Evolutionary conservation across 2,797 vertebrate species (phyloP).

Genomic region (Myiothlypis chrysogaster): DNA sequence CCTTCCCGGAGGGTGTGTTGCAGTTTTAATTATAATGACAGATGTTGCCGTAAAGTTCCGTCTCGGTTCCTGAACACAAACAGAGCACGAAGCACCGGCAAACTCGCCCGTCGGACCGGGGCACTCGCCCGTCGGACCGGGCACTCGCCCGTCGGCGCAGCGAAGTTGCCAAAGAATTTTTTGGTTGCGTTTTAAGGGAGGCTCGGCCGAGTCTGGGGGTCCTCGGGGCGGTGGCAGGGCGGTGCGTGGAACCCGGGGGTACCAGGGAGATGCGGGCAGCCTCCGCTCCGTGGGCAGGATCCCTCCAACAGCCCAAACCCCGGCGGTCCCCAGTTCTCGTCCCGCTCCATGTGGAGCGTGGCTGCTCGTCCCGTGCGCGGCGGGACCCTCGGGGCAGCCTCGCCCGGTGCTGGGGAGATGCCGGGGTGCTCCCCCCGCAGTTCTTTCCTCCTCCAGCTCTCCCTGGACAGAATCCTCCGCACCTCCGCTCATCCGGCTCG

Average conservation of each 20-base stretch:
- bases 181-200: conserved; percentile 11
- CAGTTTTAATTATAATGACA: conserved; percentile 52
- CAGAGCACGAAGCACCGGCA: conserved; percentile 17
- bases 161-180: not conserved
- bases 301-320: not conserved
- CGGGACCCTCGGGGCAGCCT: not conserved
- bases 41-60: conserved; percentile 51
- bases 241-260: not conserved
- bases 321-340: not conserved
- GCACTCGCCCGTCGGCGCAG: not conserved
- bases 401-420: not conserved
- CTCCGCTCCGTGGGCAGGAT: not conserved
- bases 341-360: not conserved
- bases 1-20: not conserved
- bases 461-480: not conserved
- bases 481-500: not conserved
- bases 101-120: not conserved
- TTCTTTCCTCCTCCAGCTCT: not conserved
- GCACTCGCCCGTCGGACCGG: not conserved
- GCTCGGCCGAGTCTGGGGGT: not conserved
- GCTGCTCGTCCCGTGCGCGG: not conserved
- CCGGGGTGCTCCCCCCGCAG: too few relatives aligned
- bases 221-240: too few relatives aligned
- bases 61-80: conserved; percentile 45
- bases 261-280: not conserved